phyloP scores from a whole-genome alignment of 1,140 invertebrate species.

The Lordiphosa stackelbergi region DNA sequence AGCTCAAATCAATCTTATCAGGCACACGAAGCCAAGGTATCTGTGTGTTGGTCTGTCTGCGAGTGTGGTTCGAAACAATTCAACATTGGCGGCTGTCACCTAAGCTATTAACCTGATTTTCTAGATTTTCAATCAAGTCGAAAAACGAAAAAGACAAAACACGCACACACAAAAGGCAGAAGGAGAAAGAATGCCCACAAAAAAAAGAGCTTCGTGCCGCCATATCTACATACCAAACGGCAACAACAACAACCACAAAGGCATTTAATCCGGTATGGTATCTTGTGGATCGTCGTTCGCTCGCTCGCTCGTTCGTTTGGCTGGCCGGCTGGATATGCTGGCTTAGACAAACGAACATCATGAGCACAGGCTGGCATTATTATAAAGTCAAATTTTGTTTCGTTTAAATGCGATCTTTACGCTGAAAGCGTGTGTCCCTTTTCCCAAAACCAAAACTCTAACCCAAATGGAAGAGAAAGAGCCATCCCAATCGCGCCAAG shows the following conservation, averaged over 20 bases:
- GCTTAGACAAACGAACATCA: conserved; percentile 37
- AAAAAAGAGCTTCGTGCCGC: conserved; percentile 53
- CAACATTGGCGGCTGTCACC: conserved; percentile 74
- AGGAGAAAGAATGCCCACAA: conserved; percentile 39
- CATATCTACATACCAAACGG: conserved; percentile 67
- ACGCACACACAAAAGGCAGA: conserved; percentile 53
- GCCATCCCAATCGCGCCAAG: conserved; percentile 50
- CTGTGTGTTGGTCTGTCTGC: conserved; percentile 18
- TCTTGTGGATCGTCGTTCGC: conserved; percentile 59
- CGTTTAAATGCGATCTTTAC: conserved; percentile 75
- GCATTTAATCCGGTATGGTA: conserved; percentile 70
- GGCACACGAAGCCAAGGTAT: conserved; percentile 20
- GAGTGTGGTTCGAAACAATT: conserved; percentile 60
- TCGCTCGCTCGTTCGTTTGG: conserved; percentile 7
- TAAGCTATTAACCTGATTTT: conserved; percentile 77
- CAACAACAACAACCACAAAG: conserved; percentile 47
- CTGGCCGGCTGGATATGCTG: conserved; percentile 52
- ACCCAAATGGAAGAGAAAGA: conserved; percentile 32
- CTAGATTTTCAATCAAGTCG: conserved; percentile 76
- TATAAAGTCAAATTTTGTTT: conserved; percentile 76
- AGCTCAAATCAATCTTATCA: conserved; percentile 74
- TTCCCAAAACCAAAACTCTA: conserved; percentile 40
- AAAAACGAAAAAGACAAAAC: conserved; percentile 57
- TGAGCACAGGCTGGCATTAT: conserved; percentile 60
- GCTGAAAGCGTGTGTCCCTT: conserved; percentile 74